Evolutionary conservation across 1,140 invertebrate species (phyloP).

Genomic region (Homarus americanus): DNA sequence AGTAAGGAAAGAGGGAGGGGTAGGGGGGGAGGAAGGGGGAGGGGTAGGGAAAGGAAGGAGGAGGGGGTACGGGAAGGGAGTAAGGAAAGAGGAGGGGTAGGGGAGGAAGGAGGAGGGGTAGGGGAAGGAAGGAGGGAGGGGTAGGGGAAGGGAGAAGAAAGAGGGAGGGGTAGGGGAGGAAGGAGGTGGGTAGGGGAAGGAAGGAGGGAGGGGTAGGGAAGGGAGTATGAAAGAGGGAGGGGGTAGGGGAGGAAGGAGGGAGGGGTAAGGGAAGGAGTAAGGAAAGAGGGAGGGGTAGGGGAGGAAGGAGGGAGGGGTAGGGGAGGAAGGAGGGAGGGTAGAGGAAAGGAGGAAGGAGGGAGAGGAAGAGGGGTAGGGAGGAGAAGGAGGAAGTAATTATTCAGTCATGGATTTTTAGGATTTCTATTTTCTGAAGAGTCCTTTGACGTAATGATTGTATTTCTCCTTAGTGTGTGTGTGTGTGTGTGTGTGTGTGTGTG

Average conservation of each 20-base stretch:
- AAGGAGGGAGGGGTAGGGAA: not conserved
- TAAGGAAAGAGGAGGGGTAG: constrained; percentile 4
- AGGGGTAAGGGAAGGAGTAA: not conserved
- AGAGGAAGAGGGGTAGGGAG: not conserved
- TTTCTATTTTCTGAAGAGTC: too few species aligned
- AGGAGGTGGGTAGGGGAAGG: not conserved
- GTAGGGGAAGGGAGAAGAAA: not conserved
- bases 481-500: too few species aligned
- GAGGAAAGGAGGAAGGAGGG: too few species aligned
- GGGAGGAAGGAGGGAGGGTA: constrained; percentile 26
- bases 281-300: not conserved
- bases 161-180: not conserved
- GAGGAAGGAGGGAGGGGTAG: not conserved
- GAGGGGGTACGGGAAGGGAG: constrained; percentile 23
- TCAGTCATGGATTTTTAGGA: too few species aligned
- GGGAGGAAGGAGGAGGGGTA: not conserved
- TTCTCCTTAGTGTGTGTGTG: too few species aligned
- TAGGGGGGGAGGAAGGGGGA: not conserved
- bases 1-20: not conserved
- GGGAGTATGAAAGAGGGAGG: constrained; percentile 25
- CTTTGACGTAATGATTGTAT: too few species aligned
- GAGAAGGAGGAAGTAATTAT: not conserved
- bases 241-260: too few species aligned
- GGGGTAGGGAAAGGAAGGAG: constrained; percentile 22
- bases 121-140: too few species aligned